These are phyloP conservation scores for Nycticryphes semicollaris DNA, from an alignment of 2,113 vertebrate genomes.

Conservation along the genomic window DNA sequence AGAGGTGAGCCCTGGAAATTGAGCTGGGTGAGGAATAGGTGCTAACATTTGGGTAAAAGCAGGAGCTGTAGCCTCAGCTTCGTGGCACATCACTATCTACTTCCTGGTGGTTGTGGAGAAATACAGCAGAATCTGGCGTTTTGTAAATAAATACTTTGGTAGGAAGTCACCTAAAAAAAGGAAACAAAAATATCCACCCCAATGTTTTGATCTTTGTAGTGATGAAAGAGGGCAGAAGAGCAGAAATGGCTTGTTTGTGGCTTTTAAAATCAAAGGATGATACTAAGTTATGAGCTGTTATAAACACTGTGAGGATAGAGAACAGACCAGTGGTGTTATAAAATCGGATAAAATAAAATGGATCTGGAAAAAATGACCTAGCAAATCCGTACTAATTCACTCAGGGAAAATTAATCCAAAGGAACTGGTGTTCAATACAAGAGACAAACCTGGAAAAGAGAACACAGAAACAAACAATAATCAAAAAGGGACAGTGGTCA, in stretches of 20 bases:
- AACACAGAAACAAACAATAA: not conserved
- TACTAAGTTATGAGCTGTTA: not conserved
- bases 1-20: not conserved
- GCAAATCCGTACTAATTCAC: slow-evolving; percentile 27
- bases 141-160: not conserved
- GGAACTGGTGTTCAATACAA: not conserved
- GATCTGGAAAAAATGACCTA: slow-evolving; percentile 23
- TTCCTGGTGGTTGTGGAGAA: not conserved
- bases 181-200: not conserved
- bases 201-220: not conserved
- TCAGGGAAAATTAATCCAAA: slow-evolving; percentile 9
- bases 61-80: not conserved
- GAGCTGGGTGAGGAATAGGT: not conserved
- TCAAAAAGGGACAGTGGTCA: slow-evolving; percentile 12
- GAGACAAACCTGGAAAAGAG: slow-evolving; percentile 22
- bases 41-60: not conserved
- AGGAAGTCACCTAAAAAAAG: not conserved
- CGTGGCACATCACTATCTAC: accelerated
- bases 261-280: slow-evolving; percentile 21
- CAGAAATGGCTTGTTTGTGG: not conserved
- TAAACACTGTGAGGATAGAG: not conserved
- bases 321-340: not conserved
- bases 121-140: not conserved
- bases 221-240: not conserved
- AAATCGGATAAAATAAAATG: not conserved